Percentiles rank a stretch among this genome's conserved stretches.
Evolutionary conservation across 1,140 invertebrate genomes (phyloP).

Genomic region (Gonatopus flavifemur): DNA sequence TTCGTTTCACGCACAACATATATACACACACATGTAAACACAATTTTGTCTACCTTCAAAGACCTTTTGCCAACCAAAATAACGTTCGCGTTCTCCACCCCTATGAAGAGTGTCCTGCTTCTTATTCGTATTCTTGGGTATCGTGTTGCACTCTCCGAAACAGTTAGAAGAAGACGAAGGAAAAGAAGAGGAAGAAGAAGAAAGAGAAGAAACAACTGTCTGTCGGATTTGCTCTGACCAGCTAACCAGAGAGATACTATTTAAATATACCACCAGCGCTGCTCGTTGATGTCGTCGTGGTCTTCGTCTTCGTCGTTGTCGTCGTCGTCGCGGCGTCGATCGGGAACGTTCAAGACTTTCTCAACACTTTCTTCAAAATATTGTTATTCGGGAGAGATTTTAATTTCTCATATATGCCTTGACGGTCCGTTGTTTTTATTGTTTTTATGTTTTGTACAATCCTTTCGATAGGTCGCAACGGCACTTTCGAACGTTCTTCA

Average conservation of each 20-base stretch:
- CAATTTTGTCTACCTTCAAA: neutral
- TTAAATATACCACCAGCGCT: constrained; percentile 33
- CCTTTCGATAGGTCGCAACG: no score
- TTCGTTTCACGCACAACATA: neutral
- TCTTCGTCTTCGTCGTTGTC: neutral
- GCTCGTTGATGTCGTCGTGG: constrained; percentile 2
- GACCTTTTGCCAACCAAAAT: constrained; percentile 10
- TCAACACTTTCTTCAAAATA: neutral
- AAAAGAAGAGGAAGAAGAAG: neutral
- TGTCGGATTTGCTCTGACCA: constrained; percentile 29
- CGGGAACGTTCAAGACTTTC: no score
- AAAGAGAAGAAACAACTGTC: neutral
- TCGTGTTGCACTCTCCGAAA: constrained; percentile 34
- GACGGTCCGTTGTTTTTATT: no score
- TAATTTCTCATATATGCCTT: no score
- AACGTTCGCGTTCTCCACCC: constrained; percentile 16
- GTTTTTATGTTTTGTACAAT: no score
- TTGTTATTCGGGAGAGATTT: no score
- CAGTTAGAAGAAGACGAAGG: neutral
- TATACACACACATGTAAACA: neutral
- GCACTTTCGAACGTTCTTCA: no score
- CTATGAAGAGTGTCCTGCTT: constrained; percentile 9
- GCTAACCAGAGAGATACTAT: constrained; percentile 33
- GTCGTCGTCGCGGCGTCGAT: constrained; percentile 22
- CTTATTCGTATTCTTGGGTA: constrained; percentile 16